Base-by-base conservation (phyloP, 1,140 invertebrate genomes). In the Papilio dardanus region DNA sequence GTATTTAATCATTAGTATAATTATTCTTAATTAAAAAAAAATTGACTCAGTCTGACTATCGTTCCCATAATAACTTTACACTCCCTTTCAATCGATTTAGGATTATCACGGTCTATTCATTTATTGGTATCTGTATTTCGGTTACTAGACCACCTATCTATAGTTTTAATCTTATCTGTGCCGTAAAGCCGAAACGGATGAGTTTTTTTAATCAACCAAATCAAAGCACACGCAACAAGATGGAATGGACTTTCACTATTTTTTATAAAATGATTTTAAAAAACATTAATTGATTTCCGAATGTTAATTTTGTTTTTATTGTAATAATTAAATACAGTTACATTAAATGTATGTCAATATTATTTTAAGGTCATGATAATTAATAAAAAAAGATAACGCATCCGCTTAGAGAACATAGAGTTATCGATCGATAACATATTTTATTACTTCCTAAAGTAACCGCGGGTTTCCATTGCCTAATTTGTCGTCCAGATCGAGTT, bases 171-270 rank as follows among this genome's bases (percentile, higher is more conserved):
- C 67, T 42, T 68, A 68, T 35, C 66, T 40, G 35, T 69, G 35
- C 33, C 67, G 31, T 35, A 69, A 69, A 69, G 4, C 67, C 31
- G 67, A 35, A 69, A 40, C 67, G n/a, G 35, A 69, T 69, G 33
- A 35, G 33, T 69, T 69, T 69, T 69, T 69, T 69, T 35, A 19
- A 35, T 69, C 21, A 21, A 3, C 19, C 35, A 40, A 69, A 68
- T 68, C n/a, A 33, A 19, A 66, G 30, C 35, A 69, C 67, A 69
- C 67, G 67, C 67, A 28, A 37, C 35, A 24, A 19, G 42, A 46
- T 10, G 33, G 35, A 69, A 10, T 35, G 67, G 31, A 69, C 67
- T 69, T 69, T 69, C 67, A 69, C 67, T 69, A n/a, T 46, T 46
- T 46, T 46, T 46, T 46, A 42, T 42, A 14, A 42, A 42, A 42